Conservation (phyloP, 2,113 vertebrate species). For the Dryoscopus gambensis region DNA sequence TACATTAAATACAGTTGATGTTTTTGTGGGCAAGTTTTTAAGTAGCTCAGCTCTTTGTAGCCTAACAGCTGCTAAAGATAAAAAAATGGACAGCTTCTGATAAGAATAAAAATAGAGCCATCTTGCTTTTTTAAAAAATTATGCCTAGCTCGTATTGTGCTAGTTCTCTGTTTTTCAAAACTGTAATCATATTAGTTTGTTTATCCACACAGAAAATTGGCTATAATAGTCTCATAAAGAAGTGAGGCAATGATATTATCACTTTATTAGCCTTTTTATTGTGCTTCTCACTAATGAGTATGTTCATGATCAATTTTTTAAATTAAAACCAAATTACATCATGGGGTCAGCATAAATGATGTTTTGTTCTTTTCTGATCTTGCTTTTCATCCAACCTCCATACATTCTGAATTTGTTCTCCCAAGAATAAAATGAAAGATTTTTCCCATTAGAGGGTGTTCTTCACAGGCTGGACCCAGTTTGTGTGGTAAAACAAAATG, state of each 20-base stretch:
- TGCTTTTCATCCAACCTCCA: neutral
- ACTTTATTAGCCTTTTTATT: constrained; percentile 31
- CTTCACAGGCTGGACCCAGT: neutral
- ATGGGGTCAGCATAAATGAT: neutral
- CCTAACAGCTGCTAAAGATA: neutral
- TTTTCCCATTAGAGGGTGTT: neutral
- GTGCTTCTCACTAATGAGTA: neutral
- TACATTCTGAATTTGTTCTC: neutral
- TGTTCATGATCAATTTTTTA: neutral
- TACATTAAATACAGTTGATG: neutral
- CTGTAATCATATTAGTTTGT: constrained; percentile 32
- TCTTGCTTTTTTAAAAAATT: neutral
- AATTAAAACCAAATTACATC: constrained; percentile 1
- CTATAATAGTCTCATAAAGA: constrained; percentile 31
- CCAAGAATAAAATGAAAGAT: neutral
- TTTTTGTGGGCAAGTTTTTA: neutral
- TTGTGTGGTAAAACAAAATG: neutral
- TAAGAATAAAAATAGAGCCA: neutral
- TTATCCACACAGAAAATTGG: constrained; percentile 40
- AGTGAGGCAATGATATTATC: constrained; percentile 35
- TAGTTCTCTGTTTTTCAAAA: constrained; percentile 4
- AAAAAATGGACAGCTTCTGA: neutral
- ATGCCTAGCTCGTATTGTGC: neutral
- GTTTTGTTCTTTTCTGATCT: neutral
- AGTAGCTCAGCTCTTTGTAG: neutral